A percentile compares a stretch with the other conserved stretches of the same genome.
These are phyloP conservation scores for Antheraea assamensis DNA, from an alignment of 2,888 invertebrate genomes.

Conservation along the genomic window DNA sequence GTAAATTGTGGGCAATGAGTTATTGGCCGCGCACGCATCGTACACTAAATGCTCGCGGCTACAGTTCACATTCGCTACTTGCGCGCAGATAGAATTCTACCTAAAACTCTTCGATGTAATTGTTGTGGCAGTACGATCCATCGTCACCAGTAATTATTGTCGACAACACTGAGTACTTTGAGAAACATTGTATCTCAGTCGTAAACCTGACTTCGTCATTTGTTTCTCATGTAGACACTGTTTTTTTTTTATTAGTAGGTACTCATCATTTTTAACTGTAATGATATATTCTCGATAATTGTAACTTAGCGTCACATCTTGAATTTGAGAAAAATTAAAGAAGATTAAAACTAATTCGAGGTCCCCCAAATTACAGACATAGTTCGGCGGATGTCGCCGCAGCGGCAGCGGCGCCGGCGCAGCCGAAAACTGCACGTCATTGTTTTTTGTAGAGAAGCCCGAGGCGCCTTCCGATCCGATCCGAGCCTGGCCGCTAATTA, in stretches of 20 bases:
- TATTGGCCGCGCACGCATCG: not conserved
- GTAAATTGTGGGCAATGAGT: not conserved
- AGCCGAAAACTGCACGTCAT: constrained; percentile 78
- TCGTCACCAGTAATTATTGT: constrained; percentile 57
- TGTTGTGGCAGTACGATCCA: constrained; percentile 62
- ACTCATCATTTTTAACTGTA: constrained; percentile 76
- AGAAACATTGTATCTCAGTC: constrained; percentile 49
- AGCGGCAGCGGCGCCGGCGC: constrained; percentile 72
- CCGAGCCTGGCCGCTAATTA: constrained; percentile 74
- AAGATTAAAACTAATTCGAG: constrained; percentile 79
- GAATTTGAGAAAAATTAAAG: constrained; percentile 57
- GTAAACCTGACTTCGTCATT: constrained; percentile 42
- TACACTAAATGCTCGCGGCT: not conserved
- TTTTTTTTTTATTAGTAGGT: constrained; percentile 35
- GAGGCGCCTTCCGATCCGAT: constrained; percentile 66
- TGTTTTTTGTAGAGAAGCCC: constrained; percentile 77
- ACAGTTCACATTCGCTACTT: constrained; percentile 6
- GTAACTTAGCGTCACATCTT: constrained; percentile 75
- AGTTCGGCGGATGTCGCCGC: constrained; percentile 76
- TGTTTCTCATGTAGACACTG: constrained; percentile 40
- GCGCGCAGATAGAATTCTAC: constrained; percentile 22
- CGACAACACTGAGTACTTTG: constrained; percentile 49
- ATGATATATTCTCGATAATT: constrained; percentile 75
- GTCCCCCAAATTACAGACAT: constrained; percentile 79
- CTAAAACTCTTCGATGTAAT: constrained; percentile 52